Evolutionary conservation across 2,113 vertebrate genomes (phyloP).

Genomic region (Ictidomys tridecemlineatus): DNA sequence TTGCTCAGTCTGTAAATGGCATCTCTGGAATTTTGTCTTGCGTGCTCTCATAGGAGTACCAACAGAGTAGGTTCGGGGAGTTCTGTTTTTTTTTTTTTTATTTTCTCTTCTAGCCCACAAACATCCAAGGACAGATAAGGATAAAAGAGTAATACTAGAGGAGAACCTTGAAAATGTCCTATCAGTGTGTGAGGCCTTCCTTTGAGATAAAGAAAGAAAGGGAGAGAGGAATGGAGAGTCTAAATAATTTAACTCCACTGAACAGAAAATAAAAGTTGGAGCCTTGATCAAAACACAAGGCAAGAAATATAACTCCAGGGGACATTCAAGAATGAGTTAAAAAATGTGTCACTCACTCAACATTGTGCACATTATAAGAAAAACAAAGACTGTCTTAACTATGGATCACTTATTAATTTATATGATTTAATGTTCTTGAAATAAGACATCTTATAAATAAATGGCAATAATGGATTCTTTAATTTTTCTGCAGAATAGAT

Average conservation of each 20-base stretch:
- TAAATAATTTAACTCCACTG: conserved; percentile 57
- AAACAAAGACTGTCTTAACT: conserved; percentile 58
- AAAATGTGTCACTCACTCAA: conserved; percentile 41
- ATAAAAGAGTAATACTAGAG: neutral
- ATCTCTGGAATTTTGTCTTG: conserved; percentile 7
- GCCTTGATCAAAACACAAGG: conserved; percentile 48
- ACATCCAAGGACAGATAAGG: conserved; percentile 57
- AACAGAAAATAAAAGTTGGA: conserved; percentile 68
- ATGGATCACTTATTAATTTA: conserved; percentile 70
- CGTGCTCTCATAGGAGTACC: neutral
- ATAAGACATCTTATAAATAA: neutral
- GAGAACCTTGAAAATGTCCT: neutral
- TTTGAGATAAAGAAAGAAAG: neutral
- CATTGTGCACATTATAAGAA: conserved; percentile 45
- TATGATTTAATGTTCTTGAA: neutral
- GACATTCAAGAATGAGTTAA: conserved; percentile 39
- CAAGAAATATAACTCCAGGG: conserved; percentile 44
- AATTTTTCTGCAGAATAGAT: neutral
- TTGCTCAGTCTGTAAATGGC: neutral
- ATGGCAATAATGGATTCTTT: neutral
- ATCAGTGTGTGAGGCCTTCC: conserved; percentile 24
- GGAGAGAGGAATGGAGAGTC: too few species aligned
- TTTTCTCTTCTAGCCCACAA: neutral
- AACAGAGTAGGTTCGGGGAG: neutral
- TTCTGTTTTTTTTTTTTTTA: neutral